A percentile compares a stretch with the other conserved stretches of the same genome.
phyloP scores from a whole-genome alignment of 2,113 vertebrate species.

The Cololabis saira region DNA sequence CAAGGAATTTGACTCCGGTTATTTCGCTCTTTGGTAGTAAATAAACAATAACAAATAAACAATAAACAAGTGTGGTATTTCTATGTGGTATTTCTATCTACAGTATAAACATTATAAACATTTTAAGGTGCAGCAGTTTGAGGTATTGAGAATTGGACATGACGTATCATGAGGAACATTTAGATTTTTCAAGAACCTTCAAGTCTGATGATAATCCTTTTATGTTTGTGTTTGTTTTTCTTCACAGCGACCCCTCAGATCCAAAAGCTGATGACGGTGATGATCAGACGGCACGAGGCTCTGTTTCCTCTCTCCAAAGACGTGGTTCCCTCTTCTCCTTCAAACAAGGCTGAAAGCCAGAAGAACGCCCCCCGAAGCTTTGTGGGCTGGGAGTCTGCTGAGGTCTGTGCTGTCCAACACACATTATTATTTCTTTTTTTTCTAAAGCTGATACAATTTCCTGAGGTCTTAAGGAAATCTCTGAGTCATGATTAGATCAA shows the following conservation, averaged over 20 bases:
- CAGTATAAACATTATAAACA: no score
- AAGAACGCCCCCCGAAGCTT: slow-evolving; percentile 87
- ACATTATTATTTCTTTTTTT: not conserved
- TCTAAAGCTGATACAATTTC: no score
- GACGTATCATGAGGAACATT: not conserved
- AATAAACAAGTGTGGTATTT: no score
- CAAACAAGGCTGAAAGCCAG: slow-evolving; percentile 76
- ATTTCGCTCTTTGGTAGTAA: no score
- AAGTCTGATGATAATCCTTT: slow-evolving; percentile 17
- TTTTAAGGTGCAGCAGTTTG: no score
- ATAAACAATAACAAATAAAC: no score
- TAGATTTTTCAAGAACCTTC: slow-evolving; percentile 2
- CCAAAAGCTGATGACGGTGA: slow-evolving; percentile 94
- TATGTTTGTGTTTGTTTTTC: slow-evolving; percentile 28
- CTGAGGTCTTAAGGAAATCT: no score
- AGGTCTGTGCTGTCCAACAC: slow-evolving; percentile 56
- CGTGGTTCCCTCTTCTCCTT: slow-evolving; percentile 69
- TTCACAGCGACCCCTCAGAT: slow-evolving; percentile 91
- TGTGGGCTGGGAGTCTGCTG: slow-evolving; percentile 93
- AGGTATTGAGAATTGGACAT: no score
- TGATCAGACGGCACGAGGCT: slow-evolving; percentile 90
- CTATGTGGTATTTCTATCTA: no score
- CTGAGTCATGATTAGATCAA: no score
- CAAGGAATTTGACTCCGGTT: no score
- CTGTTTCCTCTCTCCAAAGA: slow-evolving; percentile 91